Base-by-base conservation (phyloP, 2,888 invertebrate genomes). In the Pomacea canaliculata region DNA sequence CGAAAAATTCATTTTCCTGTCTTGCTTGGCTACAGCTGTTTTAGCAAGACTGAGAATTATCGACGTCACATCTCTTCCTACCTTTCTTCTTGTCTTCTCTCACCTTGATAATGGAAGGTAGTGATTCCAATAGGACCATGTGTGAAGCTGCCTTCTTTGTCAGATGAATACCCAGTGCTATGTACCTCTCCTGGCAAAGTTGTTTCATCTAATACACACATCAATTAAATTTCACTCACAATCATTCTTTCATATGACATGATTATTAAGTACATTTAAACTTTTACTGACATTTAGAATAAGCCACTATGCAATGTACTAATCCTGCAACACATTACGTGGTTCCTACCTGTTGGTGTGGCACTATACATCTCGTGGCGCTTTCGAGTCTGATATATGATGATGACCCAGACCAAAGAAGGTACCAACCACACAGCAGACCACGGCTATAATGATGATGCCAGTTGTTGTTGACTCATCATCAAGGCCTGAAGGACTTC, bases 341-440 rank as follows among this genome's bases (percentile, higher is more conserved):
- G 12, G 16, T 60, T 23, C 78, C 76, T 78, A 82, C 85, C 86
- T 23, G 89, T 89, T 1, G 89, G 89, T 0, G 89, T 89, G 46
- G 89, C 86, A 78, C 88, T 88, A 83, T 89, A 89, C 71, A 89
- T 83, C 77, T 89, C 89, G 70, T 87, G 85, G 27, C 89, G 84
- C 91, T 94, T 94, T 80, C 96, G 93, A 8, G 96, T 95, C 88
- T 95, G 95, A 90, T 96, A 96, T 85, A 96, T 96, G 81, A 97
- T 96, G 76, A 96, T 94, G 71, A 97, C 96, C 97, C 97, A 97
- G 73, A 96, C 94, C 23, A 96, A 93, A 1, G 96, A 96, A 96
- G 12, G 97, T 97, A n/a, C 95, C 94, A 23, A 97, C 95, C 73
- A 97, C 95, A 91, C 97, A 96, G 90, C 96, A 96, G 65, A 96